phyloP scores from a whole-genome alignment of 2,888 invertebrate species.

The Euspilapteryx auroguttella region DNA sequence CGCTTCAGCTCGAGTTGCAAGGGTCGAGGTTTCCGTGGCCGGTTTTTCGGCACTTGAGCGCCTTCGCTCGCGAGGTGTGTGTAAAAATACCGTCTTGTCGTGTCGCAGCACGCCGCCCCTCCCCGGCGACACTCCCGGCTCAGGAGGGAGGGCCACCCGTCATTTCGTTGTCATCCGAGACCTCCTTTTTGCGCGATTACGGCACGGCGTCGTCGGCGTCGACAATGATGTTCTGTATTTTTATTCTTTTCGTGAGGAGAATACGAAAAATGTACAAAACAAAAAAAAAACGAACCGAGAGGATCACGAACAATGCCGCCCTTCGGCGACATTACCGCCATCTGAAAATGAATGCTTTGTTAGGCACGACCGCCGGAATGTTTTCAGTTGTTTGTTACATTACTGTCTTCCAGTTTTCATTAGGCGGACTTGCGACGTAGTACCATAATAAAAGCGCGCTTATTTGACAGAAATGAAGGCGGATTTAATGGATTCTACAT shows the following conservation, averaged over 20 bases:
- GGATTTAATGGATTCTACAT: no score
- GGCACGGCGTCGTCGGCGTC: no score
- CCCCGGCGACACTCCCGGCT: slow-evolving; percentile 44
- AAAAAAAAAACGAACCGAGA: slow-evolving; percentile 37
- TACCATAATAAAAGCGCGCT: no score
- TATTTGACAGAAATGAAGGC: no score
- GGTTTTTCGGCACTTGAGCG: no score
- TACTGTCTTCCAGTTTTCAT: slow-evolving; percentile 47
- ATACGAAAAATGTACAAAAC: no score
- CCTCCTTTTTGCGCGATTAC: slow-evolving; percentile 49
- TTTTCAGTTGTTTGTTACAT: slow-evolving; percentile 43
- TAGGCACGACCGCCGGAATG: slow-evolving; percentile 42
- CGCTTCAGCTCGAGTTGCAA: no score
- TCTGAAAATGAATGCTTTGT: slow-evolving; percentile 60
- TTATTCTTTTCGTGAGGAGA: slow-evolving; percentile 49
- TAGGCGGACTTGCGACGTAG: slow-evolving; percentile 18
- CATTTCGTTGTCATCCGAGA: slow-evolving; percentile 57
- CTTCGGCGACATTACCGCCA: slow-evolving; percentile 58
- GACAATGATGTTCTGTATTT: slow-evolving; percentile 55
- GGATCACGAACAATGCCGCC: slow-evolving; percentile 56
- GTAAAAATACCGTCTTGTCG: slow-evolving; percentile 56
- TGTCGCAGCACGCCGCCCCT: slow-evolving; percentile 44
- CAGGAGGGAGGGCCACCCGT: slow-evolving; percentile 37
- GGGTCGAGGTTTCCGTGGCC: no score
- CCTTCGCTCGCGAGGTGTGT: slow-evolving; percentile 24